phyloP scores from a whole-genome alignment of 2,113 vertebrate genomes.

The Anseranas semipalmata region DNA sequence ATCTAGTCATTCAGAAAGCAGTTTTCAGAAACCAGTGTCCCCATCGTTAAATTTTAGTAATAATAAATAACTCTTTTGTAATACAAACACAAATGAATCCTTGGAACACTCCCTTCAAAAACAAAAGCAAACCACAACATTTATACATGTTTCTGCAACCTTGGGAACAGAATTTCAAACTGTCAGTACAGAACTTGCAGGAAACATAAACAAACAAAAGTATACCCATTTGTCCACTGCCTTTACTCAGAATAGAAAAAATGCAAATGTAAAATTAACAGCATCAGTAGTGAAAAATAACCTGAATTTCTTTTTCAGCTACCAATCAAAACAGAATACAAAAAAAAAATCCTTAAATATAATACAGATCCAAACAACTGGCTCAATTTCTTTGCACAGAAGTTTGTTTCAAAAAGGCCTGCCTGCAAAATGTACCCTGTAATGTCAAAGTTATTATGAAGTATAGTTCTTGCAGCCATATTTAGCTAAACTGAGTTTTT shows the following conservation, averaged over 20 bases:
- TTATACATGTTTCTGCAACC: neutral
- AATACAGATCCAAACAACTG: neutral
- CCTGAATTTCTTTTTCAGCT: neutral
- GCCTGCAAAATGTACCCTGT: neutral
- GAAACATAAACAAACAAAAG: neutral
- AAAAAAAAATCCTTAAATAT: neutral
- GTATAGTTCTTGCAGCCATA: neutral
- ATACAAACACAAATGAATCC: neutral
- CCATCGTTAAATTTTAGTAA: neutral
- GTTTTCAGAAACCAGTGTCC: neutral
- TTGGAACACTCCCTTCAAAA: neutral
- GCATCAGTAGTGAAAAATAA: neutral
- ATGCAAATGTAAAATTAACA: neutral
- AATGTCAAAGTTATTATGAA: neutral
- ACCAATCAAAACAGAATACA: neutral
- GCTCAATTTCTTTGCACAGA: neutral
- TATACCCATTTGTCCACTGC: neutral
- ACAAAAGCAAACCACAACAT: neutral
- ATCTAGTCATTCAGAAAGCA: neutral
- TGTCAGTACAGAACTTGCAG: neutral
- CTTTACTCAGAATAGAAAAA: neutral
- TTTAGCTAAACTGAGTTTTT: neutral
- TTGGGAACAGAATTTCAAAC: neutral
- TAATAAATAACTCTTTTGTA: neutral
- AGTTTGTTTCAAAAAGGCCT: neutral